phyloP scores from a whole-genome alignment of 2,888 invertebrate genomes.

The Eugnorisma glareosa region DNA sequence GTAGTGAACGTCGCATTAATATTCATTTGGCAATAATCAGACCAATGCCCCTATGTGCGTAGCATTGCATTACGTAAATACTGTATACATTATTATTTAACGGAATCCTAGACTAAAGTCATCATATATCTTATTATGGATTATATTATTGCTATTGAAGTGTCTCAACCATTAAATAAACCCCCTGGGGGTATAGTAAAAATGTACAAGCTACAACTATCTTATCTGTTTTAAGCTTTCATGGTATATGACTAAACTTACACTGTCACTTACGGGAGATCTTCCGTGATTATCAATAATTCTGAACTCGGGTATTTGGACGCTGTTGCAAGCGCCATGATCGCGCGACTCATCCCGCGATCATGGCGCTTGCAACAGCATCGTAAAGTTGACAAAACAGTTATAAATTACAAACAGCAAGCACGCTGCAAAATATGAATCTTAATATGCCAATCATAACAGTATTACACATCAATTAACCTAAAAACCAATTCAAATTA shows the following conservation, averaged over 20 bases:
- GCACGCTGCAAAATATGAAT: constrained; percentile 3
- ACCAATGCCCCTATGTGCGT: neutral
- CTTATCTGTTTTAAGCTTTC: neutral
- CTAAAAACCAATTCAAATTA: neutral
- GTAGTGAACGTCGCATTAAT: neutral
- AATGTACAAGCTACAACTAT: neutral
- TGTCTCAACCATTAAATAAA: neutral
- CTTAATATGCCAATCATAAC: constrained; percentile 14
- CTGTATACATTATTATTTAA: neutral
- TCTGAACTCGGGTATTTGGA: no score
- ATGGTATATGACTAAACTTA: no score
- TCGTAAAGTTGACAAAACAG: neutral
- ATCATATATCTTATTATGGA: neutral
- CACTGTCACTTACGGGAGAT: no score
- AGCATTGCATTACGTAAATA: neutral
- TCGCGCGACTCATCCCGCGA: no score
- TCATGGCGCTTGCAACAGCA: no score
- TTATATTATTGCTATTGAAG: neutral
- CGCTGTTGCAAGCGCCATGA: no score
- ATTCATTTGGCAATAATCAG: neutral
- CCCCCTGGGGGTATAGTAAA: neutral
- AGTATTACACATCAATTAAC: constrained; percentile 28
- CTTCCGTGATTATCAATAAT: no score
- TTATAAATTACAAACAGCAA: neutral
- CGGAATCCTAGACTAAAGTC: neutral